These are phyloP conservation scores for Callochromis pleurospilus DNA, from an alignment of 2,113 vertebrate species.

Conservation along the genomic window DNA sequence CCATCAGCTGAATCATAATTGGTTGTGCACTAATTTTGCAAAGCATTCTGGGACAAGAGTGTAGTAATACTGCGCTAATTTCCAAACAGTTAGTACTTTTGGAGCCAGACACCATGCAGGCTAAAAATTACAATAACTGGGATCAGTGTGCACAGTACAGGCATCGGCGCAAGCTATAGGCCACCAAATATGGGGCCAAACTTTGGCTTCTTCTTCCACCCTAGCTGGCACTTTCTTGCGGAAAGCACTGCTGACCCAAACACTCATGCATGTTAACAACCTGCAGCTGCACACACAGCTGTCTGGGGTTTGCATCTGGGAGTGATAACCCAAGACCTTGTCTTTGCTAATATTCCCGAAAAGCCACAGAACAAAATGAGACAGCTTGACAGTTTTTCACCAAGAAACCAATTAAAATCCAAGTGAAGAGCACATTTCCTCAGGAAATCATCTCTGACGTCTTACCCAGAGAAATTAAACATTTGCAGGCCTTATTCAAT, in stretches of 20 bases:
- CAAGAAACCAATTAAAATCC: background rate
- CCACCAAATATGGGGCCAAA: background rate
- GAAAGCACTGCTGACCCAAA: background rate
- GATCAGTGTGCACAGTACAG: background rate
- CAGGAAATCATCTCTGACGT: background rate
- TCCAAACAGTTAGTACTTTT: background rate
- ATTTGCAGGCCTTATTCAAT: background rate
- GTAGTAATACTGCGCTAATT: background rate
- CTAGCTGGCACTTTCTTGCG: background rate
- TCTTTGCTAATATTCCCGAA: background rate
- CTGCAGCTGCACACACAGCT: conserved; percentile 9
- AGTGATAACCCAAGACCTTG: background rate
- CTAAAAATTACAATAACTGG: background rate
- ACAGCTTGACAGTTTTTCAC: background rate
- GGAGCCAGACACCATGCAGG: background rate
- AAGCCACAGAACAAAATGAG: background rate
- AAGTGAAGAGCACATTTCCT: background rate
- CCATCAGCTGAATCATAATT: background rate
- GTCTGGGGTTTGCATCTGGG: background rate
- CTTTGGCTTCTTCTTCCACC: background rate
- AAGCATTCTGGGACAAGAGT: background rate
- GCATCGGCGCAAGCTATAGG: fast-evolving
- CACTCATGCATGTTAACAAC: background rate
- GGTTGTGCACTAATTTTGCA: background rate
- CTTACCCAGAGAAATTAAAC: background rate